Evolutionary conservation across 2,888 invertebrate species (phyloP), one percentile per base, ranked within the genome.

Genomic region (Drosophila falleni): DNA sequence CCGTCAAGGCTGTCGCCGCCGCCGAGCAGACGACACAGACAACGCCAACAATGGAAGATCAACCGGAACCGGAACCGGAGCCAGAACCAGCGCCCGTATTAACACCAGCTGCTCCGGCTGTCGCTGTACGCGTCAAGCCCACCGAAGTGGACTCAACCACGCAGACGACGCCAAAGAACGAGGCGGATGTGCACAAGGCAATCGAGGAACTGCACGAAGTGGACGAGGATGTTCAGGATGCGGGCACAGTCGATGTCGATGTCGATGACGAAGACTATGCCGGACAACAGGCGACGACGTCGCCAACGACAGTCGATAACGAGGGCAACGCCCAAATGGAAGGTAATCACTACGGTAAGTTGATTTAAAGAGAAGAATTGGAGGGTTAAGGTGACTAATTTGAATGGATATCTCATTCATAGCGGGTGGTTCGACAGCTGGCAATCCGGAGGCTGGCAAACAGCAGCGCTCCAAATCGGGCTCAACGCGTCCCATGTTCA

Each of bases 401-500:
- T 8, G 31, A 3, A 9, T 31, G 31, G 9, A 31, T 31, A 9
- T 9, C 10, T 31, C 8, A 9, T 31, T 9, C 9, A 31, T 9
- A 54, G 53, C 54, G 8, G 54, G 41, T 23, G 61, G 46, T 10
- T 46, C 64, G 13, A 58, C 68, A 11, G 51, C 23, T 35, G 71
- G 46, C n/a, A 42, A 41, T 11, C 49, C 50, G n/a, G 75, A 61
- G 35, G 62, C 31, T 1, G 64, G 67, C 23, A 81, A 87, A 6
- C 89, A 86, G 39, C 91, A 89, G 29, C 90, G 91, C n/a, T 78
- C 95, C 35, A 93, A 96, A 93, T 93, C 94, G 55, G 94, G 94
- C 77, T 95, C 95, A 87, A 95, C 95, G 16, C 95, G 97, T 61
- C 97, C 98, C 59, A 97, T 98, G 96, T 98, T 98, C 93, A 98